phyloP scores from a whole-genome alignment of 1,140 invertebrate genomes.

The Ceratosolen solmsi region DNA sequence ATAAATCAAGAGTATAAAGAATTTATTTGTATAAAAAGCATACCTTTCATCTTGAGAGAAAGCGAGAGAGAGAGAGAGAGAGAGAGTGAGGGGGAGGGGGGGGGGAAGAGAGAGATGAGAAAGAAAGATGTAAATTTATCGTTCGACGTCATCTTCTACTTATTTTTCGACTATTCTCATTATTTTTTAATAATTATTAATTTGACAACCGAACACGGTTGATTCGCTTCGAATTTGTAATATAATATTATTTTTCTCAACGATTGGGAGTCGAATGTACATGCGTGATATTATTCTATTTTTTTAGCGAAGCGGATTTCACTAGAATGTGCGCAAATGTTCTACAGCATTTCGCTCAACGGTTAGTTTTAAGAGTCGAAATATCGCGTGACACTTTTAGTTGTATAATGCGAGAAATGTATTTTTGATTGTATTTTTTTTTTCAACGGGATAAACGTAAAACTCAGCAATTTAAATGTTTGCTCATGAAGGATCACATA shows the following conservation, averaged over 20 bases:
- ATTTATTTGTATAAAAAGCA: conserved; percentile 44
- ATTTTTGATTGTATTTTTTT: conserved; percentile 43
- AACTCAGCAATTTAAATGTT: conserved; percentile 50
- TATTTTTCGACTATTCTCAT: conserved; percentile 7
- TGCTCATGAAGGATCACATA: conserved; percentile 50
- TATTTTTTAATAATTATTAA: conserved; percentile 19
- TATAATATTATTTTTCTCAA: conserved; percentile 51
- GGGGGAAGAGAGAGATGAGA: not conserved
- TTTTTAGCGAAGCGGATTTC: conserved; percentile 47
- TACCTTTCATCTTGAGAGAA: conserved; percentile 30
- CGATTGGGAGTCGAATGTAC: conserved; percentile 37
- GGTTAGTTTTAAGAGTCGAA: conserved; percentile 43
- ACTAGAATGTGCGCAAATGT: conserved; percentile 33
- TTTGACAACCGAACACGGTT: conserved; percentile 14
- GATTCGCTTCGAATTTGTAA: conserved; percentile 44
- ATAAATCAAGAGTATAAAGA: conserved; percentile 32
- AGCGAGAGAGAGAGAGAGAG: not conserved
- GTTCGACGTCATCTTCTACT: conserved; percentile 32
- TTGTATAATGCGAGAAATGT: conserved; percentile 35
- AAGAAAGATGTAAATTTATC: conserved; percentile 38
- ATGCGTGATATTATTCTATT: conserved; percentile 48
- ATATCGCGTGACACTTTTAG: conserved; percentile 38
- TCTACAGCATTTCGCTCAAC: conserved; percentile 14
- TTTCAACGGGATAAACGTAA: conserved; percentile 37
- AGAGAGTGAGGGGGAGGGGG: not conserved